Evolutionary conservation across 2,113 vertebrate genomes (phyloP), one percentile per base, ranked within the genome.

Genomic region (Baryphthengus martii): DNA sequence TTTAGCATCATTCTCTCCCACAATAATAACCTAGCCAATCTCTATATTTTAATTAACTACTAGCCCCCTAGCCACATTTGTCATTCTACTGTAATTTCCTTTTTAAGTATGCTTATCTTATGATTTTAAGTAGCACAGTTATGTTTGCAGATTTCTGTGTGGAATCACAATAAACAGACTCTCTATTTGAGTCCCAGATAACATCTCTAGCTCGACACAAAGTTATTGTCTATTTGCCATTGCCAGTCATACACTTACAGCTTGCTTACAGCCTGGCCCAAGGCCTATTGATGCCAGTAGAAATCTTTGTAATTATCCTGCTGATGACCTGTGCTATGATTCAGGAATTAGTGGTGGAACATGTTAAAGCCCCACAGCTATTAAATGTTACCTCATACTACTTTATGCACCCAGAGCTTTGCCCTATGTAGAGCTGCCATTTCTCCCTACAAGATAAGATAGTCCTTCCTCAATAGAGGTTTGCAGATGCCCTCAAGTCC

Each of bases 61-160:
- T 72, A 94, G 59, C 78, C 85, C 56, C 45, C 62, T 47, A 83
- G 85, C 70, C 37, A 95, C 53, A 65, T 91, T 91, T 94, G 63
- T 95, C 90, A 83, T 93, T 88, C 78, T 63, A 53, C 77, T 88
- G 39, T 91, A 85, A 95, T 95, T 93, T 96, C 59, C 67, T 88
- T 94, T 91, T 90, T 83, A 95, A 96, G 95, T 95, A 95, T 77
- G 67, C 33, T 96, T 91, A 86, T 93, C 73, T 91, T 90, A 50
- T 23, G 31, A 63, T 67, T 73, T 74, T 93, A 93, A 88, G 55
- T 85, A 83, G 16, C 13, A 66, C 35, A 89, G 67, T 39, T 85
- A 77, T 16, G 33, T 77, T 88, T 85, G 23, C 52, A 88, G 55
- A 83, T 83, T 93, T 93, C 59, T 56, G 15, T 25, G 45, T 83